These are phyloP conservation scores for Todus mexicanus DNA, from an alignment of 2,797 vertebrate genomes.

Conservation along the genomic window DNA sequence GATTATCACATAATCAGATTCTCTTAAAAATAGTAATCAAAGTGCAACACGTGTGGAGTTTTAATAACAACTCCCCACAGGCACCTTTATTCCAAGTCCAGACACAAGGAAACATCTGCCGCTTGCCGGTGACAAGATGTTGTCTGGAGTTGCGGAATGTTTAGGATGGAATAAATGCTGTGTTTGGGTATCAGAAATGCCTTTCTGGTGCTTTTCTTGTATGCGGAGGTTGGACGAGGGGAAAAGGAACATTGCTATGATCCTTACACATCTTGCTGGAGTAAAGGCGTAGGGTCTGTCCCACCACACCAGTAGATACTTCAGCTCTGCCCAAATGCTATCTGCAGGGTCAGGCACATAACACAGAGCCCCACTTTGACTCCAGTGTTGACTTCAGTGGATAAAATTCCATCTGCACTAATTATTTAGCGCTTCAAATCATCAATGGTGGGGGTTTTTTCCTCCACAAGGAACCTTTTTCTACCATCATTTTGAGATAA, in stretches of 20 bases:
- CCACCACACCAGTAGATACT: neutral
- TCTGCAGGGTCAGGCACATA: neutral
- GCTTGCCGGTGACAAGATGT: slow-evolving; percentile 39
- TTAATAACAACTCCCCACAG: slow-evolving; percentile 43
- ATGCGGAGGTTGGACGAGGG: neutral
- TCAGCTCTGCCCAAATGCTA: neutral
- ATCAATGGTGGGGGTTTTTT: neutral
- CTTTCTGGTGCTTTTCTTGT: neutral
- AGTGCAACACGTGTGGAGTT: slow-evolving; percentile 27
- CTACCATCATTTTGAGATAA: neutral
- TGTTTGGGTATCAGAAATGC: neutral
- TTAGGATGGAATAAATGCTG: neutral
- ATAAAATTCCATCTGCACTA: neutral
- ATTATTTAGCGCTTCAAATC: neutral
- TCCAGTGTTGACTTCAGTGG: neutral
- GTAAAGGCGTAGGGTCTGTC: rapidly evolving
- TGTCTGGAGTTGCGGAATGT: slow-evolving; percentile 10
- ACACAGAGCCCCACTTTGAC: neutral
- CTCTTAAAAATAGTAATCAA: slow-evolving; percentile 54
- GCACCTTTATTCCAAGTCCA: slow-evolving; percentile 53
- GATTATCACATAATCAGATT: neutral
- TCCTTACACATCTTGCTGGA: neutral
- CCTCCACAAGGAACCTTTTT: neutral
- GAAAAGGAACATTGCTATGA: rapidly evolving
- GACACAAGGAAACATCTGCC: slow-evolving; percentile 48